Evolutionary conservation across 2,888 invertebrate species (phyloP), one percentile per base, ranked within the genome.

Genomic region (Macropis europaea): DNA sequence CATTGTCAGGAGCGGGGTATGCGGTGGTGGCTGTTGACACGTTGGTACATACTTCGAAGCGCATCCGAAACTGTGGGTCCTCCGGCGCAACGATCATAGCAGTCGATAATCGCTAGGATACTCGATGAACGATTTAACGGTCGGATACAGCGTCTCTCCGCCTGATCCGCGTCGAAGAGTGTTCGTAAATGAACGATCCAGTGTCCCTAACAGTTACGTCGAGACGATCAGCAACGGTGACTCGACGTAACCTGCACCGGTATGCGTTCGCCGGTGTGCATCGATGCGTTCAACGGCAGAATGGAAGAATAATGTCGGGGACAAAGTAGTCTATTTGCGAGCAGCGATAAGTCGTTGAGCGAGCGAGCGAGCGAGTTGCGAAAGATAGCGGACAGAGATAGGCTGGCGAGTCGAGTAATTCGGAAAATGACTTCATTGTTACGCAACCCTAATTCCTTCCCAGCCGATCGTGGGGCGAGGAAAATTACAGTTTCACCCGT

Each of bases 251-350:
- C 28, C 15, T n/a, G 48, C 57, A 34, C 15, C 42, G 66, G 19
- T 17, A 19, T 34, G 13, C 28, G 17, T 24, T 53, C 52, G 19
- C 3, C 63, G 26, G 71, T 47, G 61, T 38, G 48, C 77, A 72
- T 22, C 57, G 72, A 62, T 45, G 61, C 75, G 42, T 72, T 63
- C 56, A 75, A 64, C 54, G 53, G 24, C 62, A 24, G 62, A 69
- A 76, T 53, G 75, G 62, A 53, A 48, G 53, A 73, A 61, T 73
- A 74, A 68, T 68, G 53, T 76, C 73, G 64, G 68, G 43, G 66
- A 69, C 61, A 60, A 56, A 69, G 72, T 40, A 11, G n/a, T n/a
- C 66, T 38, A 15, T 59, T 60, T 28, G 57, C 59, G 50, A 38
- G 57, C 61, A 36, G 56, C 48, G 66, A 72, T 71, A 67, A 59